Percentiles rank a stretch among this genome's conserved stretches.
Conservation (phyloP, 2,797 vertebrate genomes). For the Atherinosoma microstoma region DNA sequence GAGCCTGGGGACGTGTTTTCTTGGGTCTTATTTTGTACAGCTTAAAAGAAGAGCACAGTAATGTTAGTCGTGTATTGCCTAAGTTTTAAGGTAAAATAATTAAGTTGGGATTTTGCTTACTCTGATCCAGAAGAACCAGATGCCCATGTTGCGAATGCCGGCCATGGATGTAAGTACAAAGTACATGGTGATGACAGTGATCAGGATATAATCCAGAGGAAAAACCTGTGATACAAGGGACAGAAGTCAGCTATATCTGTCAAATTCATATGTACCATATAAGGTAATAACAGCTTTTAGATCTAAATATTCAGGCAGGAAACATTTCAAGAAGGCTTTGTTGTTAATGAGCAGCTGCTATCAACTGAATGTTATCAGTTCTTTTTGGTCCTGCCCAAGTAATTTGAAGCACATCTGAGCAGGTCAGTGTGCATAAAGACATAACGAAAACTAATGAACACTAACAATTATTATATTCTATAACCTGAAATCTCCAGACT, state of each 20-base stretch:
- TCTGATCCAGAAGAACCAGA: constrained; percentile 99
- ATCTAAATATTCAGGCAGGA: constrained; percentile 18
- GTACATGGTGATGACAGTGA: constrained; percentile 97
- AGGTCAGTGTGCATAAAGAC: constrained; percentile 9
- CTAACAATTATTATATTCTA: neutral
- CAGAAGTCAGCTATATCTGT: constrained; percentile 30
- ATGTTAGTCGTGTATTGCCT: neutral
- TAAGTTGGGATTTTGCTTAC: constrained; percentile 73
- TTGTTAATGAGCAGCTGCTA: constrained; percentile 1
- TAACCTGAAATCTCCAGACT: constrained; percentile 14
- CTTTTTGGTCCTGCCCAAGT: constrained; percentile 25
- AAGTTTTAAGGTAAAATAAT: neutral
- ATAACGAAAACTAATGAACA: constrained; percentile 20
- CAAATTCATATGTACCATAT: neutral
- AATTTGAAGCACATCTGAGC: constrained; percentile 18
- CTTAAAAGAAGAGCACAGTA: constrained; percentile 72
- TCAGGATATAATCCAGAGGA: constrained; percentile 96
- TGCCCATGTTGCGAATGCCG: constrained; percentile 97
- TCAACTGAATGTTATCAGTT: constrained; percentile 7
- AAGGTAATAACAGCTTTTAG: constrained; percentile 16
- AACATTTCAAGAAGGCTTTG: constrained; percentile 9
- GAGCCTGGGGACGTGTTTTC: constrained; percentile 94
- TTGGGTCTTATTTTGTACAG: constrained; percentile 96
- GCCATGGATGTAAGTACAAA: constrained; percentile 99
- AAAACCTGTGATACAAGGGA: constrained; percentile 87